Evolutionary conservation across 2,113 vertebrate genomes (phyloP), one percentile per base, ranked within the genome.

Genomic region (Noturus placidus): DNA sequence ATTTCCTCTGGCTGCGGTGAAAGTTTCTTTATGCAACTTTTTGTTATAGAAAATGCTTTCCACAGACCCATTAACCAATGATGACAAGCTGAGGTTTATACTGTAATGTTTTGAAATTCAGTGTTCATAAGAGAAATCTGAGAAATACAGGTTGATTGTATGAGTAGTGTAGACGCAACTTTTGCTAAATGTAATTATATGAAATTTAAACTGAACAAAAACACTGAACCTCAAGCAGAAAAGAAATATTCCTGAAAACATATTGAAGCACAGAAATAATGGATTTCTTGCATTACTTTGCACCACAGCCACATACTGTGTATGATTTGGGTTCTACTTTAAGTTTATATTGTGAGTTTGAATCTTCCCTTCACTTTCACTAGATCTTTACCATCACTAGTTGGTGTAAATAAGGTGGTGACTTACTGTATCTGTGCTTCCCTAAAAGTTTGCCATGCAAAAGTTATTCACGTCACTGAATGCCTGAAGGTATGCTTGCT

Each of bases 11-110:
- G 61, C 82, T 83, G 61, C 61, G 30, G 42, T 82, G 33, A 38
- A 61, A 79, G 76, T 82, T 61, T 82, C 33, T 81, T 81, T 81
- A 56, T 59, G 22, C 10, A 82, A 22, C 78, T 57, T 80, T 78
- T 80, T 56, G 15, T 22, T 33, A 80, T 80, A 80, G n/a, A 19
- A 80, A 80, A 56, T 13, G 70, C 70, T 42, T n/a, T 52, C 20
- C 46, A 78, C 46, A 30, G 46, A 25, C 74, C 42, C 52, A 79
- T 33, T 79, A 56, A 22, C 79, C 54, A 81, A 13, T 38, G 56
- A 65, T 67, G 61, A 83, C 25, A 83, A 83, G 65, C 20, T 27
- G 22, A 25, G 56, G 35, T 63, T 63, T 82, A 42, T 42, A 42
- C 15, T 63, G 57, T 46, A 65, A 83, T 50, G 13, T n/a, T 83